Evolutionary conservation across 2,888 invertebrate species (phyloP).

Genomic region (Sphinx pinastri): DNA sequence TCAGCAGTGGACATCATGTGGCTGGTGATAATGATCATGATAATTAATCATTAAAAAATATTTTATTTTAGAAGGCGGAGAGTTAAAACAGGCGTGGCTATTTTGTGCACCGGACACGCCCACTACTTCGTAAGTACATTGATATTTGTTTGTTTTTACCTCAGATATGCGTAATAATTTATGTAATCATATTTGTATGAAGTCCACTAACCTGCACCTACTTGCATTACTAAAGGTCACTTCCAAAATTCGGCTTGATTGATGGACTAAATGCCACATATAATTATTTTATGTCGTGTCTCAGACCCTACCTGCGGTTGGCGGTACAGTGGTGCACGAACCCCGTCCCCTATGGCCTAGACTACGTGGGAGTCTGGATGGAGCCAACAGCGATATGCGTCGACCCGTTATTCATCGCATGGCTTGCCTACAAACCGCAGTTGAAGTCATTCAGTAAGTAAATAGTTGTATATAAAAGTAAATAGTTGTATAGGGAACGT

Average conservation of each 20-base stretch:
- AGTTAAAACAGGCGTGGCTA: constrained; percentile 67
- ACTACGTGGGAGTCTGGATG: constrained; percentile 64
- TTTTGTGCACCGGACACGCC: constrained; percentile 68
- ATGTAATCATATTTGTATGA: too few species aligned
- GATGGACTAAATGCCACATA: not conserved
- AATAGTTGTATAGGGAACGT: not conserved
- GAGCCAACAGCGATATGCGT: constrained; percentile 66
- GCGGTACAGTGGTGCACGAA: constrained; percentile 60
- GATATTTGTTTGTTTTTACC: not conserved
- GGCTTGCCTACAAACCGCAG: constrained; percentile 84
- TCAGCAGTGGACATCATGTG: too few species aligned
- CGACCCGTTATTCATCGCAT: constrained; percentile 86
- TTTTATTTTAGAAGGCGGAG: constrained; percentile 47
- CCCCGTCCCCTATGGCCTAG: constrained; percentile 44
- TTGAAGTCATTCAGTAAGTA: constrained; percentile 47
- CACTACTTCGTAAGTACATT: constrained; percentile 58
- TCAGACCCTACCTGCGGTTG: constrained; percentile 62
- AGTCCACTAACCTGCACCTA: too few species aligned
- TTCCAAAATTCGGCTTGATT: not conserved
- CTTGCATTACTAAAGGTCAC: too few species aligned
- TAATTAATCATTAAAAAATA: too few species aligned
- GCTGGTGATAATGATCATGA: too few species aligned
- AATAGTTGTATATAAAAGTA: not conserved
- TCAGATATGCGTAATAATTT: too few species aligned
- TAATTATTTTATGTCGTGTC: constrained; percentile 8